Evolutionary conservation across 2,113 vertebrate species (phyloP), one percentile per base, ranked within the genome.

Genomic region (Ceyx cyanopectus): DNA sequence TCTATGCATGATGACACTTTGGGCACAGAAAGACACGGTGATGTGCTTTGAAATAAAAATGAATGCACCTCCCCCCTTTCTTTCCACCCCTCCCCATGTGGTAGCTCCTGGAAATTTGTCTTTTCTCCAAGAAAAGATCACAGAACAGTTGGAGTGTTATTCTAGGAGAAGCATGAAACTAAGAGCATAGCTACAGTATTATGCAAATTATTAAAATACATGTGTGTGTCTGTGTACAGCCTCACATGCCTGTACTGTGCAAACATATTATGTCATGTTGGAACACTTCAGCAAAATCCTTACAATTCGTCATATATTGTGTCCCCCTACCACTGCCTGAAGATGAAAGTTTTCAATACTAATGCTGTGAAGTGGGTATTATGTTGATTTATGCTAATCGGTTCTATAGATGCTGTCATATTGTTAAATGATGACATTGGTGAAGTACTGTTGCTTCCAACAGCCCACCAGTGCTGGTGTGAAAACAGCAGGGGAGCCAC

Each of bases 371-470:
- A 96, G 93, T 96, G 89, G 57, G 48, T 90, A 94, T 94, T 96
- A 97, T 85, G 94, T 95, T 97, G 96, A 97, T 96, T 96, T 96
- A 94, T 97, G 92, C 54, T 96, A 93, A 97, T 95, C 20, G 1
- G 75, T 81, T 94, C 80, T 93, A 81, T 61, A 87, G 92, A 94
- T 86, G 75, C 85, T 95, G 94, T 95, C 94, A 74, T 90, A 86
- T 77, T 74, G 91, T 95, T 95, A 96, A 93, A 86, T 82, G 80
- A 50, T 78, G 94, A 87, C 90, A 78, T 29, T 81, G 76, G 85
- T 93, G 95, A 94, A 92, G 93, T 91, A 93, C 68, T 80, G 72
- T 89, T 69, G 51, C 40, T 78, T 95, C 81, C 89, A 57, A 82
- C 68, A 90, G 84, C 86, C 68, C 61, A 32, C 65, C 41, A 46